Percentiles rank a stretch among this genome's conserved stretches.
Conservation (phyloP, 2,888 invertebrate species). For the Belgica antarctica region DNA sequence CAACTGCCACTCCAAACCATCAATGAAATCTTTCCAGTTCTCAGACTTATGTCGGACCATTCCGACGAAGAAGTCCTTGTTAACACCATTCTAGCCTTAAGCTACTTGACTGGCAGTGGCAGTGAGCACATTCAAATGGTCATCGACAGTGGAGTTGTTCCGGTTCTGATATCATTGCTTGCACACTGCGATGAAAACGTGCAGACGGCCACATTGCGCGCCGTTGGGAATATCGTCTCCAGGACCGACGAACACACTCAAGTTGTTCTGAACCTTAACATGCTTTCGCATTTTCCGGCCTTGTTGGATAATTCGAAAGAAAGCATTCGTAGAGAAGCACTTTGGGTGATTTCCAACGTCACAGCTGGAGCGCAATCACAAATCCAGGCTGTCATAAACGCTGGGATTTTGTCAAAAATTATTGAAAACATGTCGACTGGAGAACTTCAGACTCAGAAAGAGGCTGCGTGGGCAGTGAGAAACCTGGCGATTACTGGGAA, state of each 20-base stretch:
- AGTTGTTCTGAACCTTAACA: conserved; percentile 92
- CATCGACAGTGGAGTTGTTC: conserved; percentile 91
- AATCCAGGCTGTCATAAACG: conserved; percentile 93
- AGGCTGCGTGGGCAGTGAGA: conserved; percentile 99
- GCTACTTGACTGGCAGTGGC: conserved; percentile 95
- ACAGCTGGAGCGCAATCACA: conserved; percentile 98
- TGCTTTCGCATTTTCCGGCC: conserved; percentile 89
- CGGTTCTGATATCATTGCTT: conserved; percentile 90
- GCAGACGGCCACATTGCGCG: conserved; percentile 93
- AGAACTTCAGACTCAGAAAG: conserved; percentile 99
- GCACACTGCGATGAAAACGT: conserved; percentile 87
- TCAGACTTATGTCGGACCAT: conserved; percentile 91
- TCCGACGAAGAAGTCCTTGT: conserved; percentile 93
- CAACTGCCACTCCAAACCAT: conserved; percentile 90
- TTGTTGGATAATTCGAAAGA: conserved; percentile 92
- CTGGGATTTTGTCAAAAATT: conserved; percentile 87
- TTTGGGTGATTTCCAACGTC: conserved; percentile 98
- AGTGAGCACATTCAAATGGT: conserved; percentile 98
- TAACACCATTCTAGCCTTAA: conserved; percentile 97
- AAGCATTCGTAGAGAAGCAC: conserved; percentile 99
- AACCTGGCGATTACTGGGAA: conserved; percentile 98
- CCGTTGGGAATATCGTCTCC: conserved; percentile 99
- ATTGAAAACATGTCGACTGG: conserved; percentile 85
- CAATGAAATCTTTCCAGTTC: conserved; percentile 87
- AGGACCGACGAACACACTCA: conserved; percentile 99